A percentile compares a stretch with the other conserved stretches of the same genome.
Conservation (phyloP, 1,140 invertebrate genomes). For the Drosophila nikananu region DNA sequence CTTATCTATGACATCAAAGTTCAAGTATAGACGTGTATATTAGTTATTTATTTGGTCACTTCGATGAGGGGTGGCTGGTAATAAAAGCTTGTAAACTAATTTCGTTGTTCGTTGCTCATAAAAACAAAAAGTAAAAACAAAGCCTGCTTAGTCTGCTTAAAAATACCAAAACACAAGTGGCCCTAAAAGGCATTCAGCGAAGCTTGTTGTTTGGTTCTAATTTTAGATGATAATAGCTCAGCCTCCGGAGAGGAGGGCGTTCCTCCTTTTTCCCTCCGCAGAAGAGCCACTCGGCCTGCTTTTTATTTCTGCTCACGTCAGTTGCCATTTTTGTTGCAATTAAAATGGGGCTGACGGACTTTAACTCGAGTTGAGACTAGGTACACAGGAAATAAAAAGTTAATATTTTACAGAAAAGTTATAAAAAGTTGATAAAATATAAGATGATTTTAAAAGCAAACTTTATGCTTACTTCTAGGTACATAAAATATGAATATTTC, state of each 20-base stretch:
- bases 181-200: slow-evolving; percentile 16
- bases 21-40: slow-evolving; percentile 51
- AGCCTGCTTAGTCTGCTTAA: slow-evolving; percentile 12
- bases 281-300: slow-evolving; percentile 47
- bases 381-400: background rate
- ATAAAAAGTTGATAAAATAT: too few species aligned
- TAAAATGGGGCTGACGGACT: slow-evolving; percentile 25
- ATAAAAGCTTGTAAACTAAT: slow-evolving; percentile 49
- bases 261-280: background rate
- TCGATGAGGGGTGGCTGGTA: slow-evolving; percentile 17
- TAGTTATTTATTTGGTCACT: slow-evolving; percentile 38
- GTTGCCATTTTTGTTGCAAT: slow-evolving; percentile 44
- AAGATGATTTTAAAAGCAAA: background rate
- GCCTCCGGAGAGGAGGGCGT: slow-evolving; percentile 14
- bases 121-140: background rate
- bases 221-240: slow-evolving; percentile 60
- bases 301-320: slow-evolving; percentile 64
- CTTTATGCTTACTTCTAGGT: too few species aligned
- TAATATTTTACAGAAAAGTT: background rate
- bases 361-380: slow-evolving; percentile 14
- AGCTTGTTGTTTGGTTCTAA: slow-evolving; percentile 42
- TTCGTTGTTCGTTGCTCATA: slow-evolving; percentile 2
- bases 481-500: background rate
- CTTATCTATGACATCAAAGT: slow-evolving; percentile 73
- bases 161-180: slow-evolving; percentile 1